A percentile compares a stretch with the other conserved stretches of the same genome.
Conservation (phyloP, 2,888 invertebrate genomes). For the Eutolmus rufibarbis region DNA sequence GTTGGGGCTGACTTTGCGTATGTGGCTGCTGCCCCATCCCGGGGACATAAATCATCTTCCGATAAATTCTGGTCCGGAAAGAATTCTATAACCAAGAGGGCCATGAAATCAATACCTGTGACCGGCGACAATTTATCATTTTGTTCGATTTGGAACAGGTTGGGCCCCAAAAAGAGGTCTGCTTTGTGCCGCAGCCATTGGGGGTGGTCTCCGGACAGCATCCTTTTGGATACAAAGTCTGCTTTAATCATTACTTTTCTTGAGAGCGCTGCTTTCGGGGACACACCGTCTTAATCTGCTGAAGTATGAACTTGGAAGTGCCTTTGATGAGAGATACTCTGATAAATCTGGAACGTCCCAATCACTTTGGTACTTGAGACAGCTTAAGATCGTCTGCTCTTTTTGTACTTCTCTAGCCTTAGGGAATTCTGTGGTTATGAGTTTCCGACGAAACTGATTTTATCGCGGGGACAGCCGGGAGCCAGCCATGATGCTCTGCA, state of each 20-base stretch:
- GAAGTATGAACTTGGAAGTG: constrained; percentile 14
- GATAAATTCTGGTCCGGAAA: background rate
- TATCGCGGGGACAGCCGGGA: background rate
- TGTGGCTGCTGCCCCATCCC: background rate
- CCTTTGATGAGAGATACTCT: background rate
- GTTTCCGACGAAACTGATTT: background rate
- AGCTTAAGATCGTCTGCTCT: background rate
- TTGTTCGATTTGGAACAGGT: background rate
- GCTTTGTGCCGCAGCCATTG: background rate
- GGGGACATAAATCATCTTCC: background rate
- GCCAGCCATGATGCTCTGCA: background rate
- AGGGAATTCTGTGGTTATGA: background rate
- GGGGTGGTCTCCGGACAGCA: background rate
- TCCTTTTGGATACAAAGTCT: background rate
- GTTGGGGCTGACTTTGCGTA: background rate
- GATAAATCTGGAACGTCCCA: background rate
- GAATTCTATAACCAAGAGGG: background rate
- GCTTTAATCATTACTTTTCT: constrained; percentile 4
- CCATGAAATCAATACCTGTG: background rate
- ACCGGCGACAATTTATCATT: background rate
- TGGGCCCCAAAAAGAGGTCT: background rate
- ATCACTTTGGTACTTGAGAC: constrained; percentile 1
- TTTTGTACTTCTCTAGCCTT: background rate
- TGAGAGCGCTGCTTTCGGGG: background rate
- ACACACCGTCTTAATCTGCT: background rate